phyloP scores from a whole-genome alignment of 2,888 invertebrate genomes.

The Melitaea athalia region DNA sequence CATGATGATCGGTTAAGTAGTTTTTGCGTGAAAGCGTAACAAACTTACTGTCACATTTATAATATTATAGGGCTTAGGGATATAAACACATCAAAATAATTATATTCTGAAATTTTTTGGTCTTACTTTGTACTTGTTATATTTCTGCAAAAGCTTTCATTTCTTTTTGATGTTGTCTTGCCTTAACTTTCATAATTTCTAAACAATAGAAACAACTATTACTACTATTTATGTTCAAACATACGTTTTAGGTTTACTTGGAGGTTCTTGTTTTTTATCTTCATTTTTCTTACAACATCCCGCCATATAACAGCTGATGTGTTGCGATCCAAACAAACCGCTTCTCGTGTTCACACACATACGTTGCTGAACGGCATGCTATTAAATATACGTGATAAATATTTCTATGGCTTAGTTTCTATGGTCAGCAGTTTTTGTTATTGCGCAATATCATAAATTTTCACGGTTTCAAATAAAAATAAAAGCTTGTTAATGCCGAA shows the following conservation, averaged over 20 bases:
- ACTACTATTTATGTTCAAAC: not conserved
- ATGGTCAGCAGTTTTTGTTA: not conserved
- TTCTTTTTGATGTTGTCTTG: no score
- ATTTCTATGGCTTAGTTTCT: not conserved
- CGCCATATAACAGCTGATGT: conserved; percentile 55
- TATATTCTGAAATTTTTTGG: no score
- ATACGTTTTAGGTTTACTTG: conserved; percentile 3
- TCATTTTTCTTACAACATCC: conserved; percentile 40
- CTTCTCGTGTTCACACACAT: conserved; percentile 43
- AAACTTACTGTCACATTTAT: no score
- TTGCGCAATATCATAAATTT: not conserved
- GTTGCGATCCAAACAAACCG: conserved; percentile 43
- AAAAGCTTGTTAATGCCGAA: not conserved
- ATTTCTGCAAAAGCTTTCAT: no score
- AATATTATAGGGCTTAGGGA: no score
- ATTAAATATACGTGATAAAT: conserved; percentile 7
- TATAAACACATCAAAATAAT: no score
- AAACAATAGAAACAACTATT: no score
- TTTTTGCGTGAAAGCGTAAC: no score
- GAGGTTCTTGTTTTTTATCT: conserved; percentile 28
- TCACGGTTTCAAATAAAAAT: not conserved
- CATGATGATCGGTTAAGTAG: no score
- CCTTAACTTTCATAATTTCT: no score
- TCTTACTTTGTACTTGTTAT: no score
- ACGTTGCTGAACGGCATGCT: conserved; percentile 56